Evolutionary conservation across 1,140 invertebrate species (phyloP).

Genomic region (Diorhabda carinulata): DNA sequence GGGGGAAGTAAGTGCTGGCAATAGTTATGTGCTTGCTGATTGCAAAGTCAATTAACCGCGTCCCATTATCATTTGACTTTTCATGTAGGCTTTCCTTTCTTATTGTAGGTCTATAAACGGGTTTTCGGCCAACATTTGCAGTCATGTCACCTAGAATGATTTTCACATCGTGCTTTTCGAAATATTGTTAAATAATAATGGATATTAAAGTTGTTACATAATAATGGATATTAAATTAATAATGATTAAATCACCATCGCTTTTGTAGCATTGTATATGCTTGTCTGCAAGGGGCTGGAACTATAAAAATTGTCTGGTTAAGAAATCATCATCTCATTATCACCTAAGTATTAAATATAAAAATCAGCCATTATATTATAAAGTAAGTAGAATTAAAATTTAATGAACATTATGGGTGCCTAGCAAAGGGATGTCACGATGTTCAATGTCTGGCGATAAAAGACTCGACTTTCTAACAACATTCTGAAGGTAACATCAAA

Average conservation of each 20-base stretch:
- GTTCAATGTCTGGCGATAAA: conserved; percentile 31
- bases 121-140: too few species aligned
- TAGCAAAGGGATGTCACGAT: conserved; percentile 25
- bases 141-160: too few species aligned
- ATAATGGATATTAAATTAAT: too few species aligned
- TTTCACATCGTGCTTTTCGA: too few species aligned
- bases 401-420: conserved; percentile 32
- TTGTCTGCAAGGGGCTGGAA: conserved; percentile 28
- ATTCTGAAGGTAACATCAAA: conserved; percentile 24
- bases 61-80: too few species aligned
- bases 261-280: conserved; percentile 21
- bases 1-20: too few species aligned
- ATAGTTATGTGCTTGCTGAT: too few species aligned
- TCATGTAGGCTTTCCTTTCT: too few species aligned
- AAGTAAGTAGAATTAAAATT: conserved; percentile 33
- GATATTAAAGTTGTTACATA: too few species aligned
- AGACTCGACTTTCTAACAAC: conserved; percentile 27
- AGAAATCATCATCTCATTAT: conserved; percentile 26
- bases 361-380: conserved; percentile 7
- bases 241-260: neutral
- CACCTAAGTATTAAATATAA: conserved; percentile 25
- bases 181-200: too few species aligned
- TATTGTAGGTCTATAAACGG: too few species aligned
- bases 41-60: too few species aligned
- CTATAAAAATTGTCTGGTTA: conserved; percentile 29